Evolutionary conservation across 53 echinoderm and acorn worm genomes (phyloP).

Genomic region (Zoroaster sp.): DNA sequence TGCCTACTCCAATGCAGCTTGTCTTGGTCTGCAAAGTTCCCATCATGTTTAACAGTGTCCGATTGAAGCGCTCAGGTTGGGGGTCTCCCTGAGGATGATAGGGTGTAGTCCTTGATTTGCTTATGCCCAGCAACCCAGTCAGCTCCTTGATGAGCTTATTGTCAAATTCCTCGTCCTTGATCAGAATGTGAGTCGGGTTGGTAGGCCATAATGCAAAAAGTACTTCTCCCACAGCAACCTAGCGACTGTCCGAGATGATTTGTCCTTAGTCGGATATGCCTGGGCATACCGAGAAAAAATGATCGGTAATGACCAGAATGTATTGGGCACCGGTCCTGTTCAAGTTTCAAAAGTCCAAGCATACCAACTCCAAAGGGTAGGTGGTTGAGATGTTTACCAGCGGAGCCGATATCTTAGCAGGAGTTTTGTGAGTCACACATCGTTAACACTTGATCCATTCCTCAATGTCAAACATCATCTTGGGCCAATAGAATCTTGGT

Average conservation of each 20-base stretch:
- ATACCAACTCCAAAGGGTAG: constrained; percentile 53
- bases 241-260: constrained; percentile 43
- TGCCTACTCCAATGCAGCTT: constrained; percentile 38
- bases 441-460: constrained; percentile 28
- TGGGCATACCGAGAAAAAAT: constrained; percentile 48
- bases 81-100: constrained; percentile 39
- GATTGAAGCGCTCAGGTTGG: constrained; percentile 33
- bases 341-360: constrained; percentile 61
- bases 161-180: constrained; percentile 57
- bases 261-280: constrained; percentile 32
- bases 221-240: constrained; percentile 46
- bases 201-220: constrained; percentile 55
- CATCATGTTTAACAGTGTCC: constrained; percentile 34
- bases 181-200: constrained; percentile 54
- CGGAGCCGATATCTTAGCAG: constrained; percentile 37
- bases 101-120: constrained; percentile 43
- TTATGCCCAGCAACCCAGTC: constrained; percentile 9
- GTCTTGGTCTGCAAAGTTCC: constrained; percentile 17
- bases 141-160: constrained; percentile 42
- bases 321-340: constrained; percentile 40
- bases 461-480: constrained; percentile 39
- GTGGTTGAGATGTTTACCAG: constrained; percentile 58
- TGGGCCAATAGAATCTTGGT: constrained; percentile 56
- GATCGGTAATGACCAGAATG: constrained; percentile 60
- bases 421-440: constrained; percentile 28